Evolutionary conservation across 2,888 invertebrate species (phyloP).

Genomic region (Lepidochitona cinerea): DNA sequence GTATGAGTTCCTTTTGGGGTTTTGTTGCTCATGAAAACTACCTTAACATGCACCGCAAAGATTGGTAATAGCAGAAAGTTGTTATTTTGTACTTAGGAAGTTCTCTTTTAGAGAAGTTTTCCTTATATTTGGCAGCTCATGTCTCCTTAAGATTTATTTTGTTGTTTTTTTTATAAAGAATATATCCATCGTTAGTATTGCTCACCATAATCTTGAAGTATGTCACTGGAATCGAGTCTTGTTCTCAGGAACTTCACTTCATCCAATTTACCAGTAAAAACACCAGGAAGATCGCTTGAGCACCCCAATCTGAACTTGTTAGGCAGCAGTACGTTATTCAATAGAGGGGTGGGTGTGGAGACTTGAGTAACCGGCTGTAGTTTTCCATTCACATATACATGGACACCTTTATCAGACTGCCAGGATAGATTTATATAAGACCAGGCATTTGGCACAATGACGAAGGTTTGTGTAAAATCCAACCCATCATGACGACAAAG

Average conservation of each 20-base stretch:
- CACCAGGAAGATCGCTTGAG: not conserved
- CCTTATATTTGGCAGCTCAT: too few species aligned
- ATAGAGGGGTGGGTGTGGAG: not conserved
- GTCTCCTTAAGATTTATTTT: too few species aligned
- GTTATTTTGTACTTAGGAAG: too few species aligned
- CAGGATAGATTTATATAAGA: conserved; percentile 18
- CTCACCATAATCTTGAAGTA: conserved; percentile 24
- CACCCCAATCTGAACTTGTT: not conserved
- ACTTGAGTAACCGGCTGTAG: not conserved
- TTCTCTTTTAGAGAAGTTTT: too few species aligned
- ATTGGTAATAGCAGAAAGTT: too few species aligned
- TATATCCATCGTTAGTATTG: too few species aligned
- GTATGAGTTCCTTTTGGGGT: too few species aligned
- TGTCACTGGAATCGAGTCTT: conserved; percentile 5
- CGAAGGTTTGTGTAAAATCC: not conserved
- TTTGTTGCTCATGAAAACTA: too few species aligned
- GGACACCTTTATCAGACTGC: conserved; percentile 10
- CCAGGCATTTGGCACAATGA: conserved; percentile 1
- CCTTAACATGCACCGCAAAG: too few species aligned
- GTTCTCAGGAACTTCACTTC: conserved; percentile 21
- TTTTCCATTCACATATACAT: conserved; percentile 15
- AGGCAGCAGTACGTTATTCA: not conserved
- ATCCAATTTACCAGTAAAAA: conserved; percentile 26
- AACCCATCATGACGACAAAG: not conserved
- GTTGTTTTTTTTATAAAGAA: too few species aligned